A percentile compares a stretch with the other conserved stretches of the same genome.
Evolutionary conservation across 1,140 invertebrate genomes (phyloP).

Genomic region (Achroia grisella): DNA sequence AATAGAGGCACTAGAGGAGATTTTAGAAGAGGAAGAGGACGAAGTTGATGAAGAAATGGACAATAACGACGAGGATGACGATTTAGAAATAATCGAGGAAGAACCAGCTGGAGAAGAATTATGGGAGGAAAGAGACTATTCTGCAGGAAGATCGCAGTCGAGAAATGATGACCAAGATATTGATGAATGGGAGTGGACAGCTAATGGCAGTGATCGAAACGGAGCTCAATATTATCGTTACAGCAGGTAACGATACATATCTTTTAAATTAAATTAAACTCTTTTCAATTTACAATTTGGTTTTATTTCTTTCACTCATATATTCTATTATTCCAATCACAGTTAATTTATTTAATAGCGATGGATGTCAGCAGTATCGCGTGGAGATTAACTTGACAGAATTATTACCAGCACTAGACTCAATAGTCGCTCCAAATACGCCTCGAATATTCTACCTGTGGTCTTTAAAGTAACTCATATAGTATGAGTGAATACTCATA

Average conservation of each 20-base stretch:
- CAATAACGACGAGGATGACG: conserved; percentile 31
- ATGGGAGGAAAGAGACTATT: conserved; percentile 39
- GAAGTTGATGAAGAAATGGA: conserved; percentile 32
- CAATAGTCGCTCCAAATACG: too few relatives aligned
- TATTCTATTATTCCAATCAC: too few relatives aligned
- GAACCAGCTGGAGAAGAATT: conserved; percentile 48
- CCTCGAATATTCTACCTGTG: too few relatives aligned
- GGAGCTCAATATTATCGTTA: conserved; percentile 57
- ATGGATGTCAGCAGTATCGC: too few relatives aligned
- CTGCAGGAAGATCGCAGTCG: conserved; percentile 26
- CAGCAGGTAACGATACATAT: conserved; percentile 42
- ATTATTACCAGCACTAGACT: too few relatives aligned
- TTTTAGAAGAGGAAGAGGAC: conserved; percentile 66
- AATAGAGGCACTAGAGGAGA: conserved; percentile 54
- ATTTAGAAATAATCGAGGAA: conserved; percentile 50
- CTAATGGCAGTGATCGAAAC: conserved; percentile 33
- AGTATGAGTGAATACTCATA: too few relatives aligned
- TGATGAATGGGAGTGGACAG: conserved; percentile 69
- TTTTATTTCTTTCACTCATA: too few relatives aligned
- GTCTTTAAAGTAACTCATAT: too few relatives aligned
- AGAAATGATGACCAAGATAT: conserved; percentile 46
- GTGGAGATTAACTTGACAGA: too few relatives aligned
- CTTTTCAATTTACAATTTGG: neutral
- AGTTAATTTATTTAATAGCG: too few relatives aligned
- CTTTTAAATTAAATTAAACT: conserved; percentile 20